Percentiles rank a stretch among this genome's conserved stretches.
These are phyloP conservation scores for Heliconius eleuchia DNA, from an alignment of 1,140 invertebrate genomes.

Conservation along the genomic window DNA sequence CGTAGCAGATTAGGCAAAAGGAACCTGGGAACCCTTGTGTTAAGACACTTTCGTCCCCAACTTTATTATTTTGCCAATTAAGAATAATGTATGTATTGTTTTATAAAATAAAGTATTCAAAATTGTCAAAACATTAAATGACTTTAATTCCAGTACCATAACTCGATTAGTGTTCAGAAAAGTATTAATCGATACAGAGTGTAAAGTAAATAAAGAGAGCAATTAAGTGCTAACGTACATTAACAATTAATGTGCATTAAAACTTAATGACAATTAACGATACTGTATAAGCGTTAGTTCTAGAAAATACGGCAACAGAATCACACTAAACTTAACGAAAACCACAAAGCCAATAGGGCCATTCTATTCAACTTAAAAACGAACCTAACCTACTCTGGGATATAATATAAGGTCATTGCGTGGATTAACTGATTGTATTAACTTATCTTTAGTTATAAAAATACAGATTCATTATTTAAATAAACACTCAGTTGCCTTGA, in stretches of 20 bases:
- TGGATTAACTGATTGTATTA: slow-evolving; percentile 59
- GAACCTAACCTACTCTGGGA: slow-evolving; percentile 57
- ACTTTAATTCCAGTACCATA: not conserved
- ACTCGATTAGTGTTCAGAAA: not conserved
- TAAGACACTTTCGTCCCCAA: no score
- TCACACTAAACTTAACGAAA: slow-evolving; percentile 61
- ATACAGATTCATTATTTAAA: slow-evolving; percentile 78
- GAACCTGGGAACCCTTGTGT: no score
- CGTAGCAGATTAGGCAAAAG: no score
- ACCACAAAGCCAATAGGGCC: slow-evolving; percentile 68
- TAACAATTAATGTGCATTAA: not conserved
- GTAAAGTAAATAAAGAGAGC: not conserved
- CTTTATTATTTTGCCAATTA: no score
- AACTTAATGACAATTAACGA: no score
- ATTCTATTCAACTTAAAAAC: slow-evolving; percentile 53
- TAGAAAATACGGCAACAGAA: slow-evolving; percentile 22
- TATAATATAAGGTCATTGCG: slow-evolving; percentile 50
- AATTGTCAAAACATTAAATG: not conserved
- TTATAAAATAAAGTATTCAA: not conserved
- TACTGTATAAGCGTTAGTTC: not conserved
- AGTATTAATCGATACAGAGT: not conserved
- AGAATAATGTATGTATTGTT: no score
- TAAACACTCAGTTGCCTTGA: slow-evolving; percentile 70
- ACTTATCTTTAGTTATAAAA: slow-evolving; percentile 77
- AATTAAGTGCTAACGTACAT: not conserved